Evolutionary conservation across 1,140 invertebrate species (phyloP).

Genomic region (Argopecten irradians): DNA sequence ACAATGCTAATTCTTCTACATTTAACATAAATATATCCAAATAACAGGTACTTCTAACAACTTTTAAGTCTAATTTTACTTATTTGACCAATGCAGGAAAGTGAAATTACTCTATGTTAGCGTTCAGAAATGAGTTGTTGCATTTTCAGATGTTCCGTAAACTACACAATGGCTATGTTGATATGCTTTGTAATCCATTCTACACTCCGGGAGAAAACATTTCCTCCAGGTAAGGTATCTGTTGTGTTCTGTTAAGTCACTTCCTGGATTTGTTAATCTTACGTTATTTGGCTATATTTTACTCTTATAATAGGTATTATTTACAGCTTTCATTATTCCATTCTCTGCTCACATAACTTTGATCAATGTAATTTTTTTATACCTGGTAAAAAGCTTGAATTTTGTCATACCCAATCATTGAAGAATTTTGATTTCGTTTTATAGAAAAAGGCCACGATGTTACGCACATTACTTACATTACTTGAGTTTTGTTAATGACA

Average conservation of each 20-base stretch:
- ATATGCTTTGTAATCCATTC: conserved; percentile 96
- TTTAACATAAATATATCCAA: too few relatives aligned
- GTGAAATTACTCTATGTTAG: conserved; percentile 83
- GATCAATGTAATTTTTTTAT: not conserved
- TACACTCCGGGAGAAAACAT: conserved; percentile 84
- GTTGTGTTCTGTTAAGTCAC: not conserved
- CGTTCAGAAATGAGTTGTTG: not conserved
- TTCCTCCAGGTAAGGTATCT: conserved; percentile 69
- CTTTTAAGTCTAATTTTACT: conserved; percentile 88
- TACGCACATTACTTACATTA: too few relatives aligned
- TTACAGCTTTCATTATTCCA: not conserved
- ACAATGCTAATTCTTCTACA: too few relatives aligned
- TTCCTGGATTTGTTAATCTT: not conserved
- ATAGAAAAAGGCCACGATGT: too few relatives aligned
- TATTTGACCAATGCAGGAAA: conserved; percentile 95
- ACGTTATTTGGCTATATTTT: not conserved
- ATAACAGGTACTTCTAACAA: too few relatives aligned
- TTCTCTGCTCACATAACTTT: not conserved
- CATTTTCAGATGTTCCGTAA: conserved; percentile 89
- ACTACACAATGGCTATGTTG: conserved; percentile 92
- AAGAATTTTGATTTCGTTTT: too few relatives aligned
- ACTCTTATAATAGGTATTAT: not conserved
- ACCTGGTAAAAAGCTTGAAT: not conserved
- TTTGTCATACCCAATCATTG: too few relatives aligned
- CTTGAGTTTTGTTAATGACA: too few relatives aligned